Conservation (phyloP, 1,140 invertebrate genomes). For the Bradynema listronoti region DNA sequence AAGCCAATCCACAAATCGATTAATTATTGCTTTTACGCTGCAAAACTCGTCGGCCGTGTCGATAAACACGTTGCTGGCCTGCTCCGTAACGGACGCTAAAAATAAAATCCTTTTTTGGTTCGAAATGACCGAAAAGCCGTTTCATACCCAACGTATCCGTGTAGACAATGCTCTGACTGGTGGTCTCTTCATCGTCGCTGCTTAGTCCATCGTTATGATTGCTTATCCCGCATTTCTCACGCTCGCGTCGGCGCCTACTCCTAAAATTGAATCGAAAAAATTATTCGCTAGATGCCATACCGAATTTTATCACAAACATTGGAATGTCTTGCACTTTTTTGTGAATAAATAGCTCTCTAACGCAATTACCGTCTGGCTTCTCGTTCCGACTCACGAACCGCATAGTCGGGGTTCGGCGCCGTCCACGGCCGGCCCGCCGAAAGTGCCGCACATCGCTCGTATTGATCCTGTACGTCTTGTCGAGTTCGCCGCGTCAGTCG, state of each 20-base stretch:
- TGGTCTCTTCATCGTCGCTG: constrained; percentile 33
- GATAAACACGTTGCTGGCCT: constrained; percentile 69
- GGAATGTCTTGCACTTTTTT: too few species aligned
- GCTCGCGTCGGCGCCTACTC: constrained; percentile 10
- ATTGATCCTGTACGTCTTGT: constrained; percentile 36
- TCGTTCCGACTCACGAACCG: constrained; percentile 23
- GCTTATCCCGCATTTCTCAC: constrained; percentile 1
- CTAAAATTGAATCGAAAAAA: constrained; percentile 18
- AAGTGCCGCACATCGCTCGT: constrained; percentile 23
- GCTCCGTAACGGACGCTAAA: constrained; percentile 61
- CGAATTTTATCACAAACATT: not conserved
- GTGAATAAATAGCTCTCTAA: too few species aligned
- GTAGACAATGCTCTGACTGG: constrained; percentile 26
- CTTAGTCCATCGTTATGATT: constrained; percentile 29
- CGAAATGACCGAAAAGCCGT: too few species aligned
- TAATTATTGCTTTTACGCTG: constrained; percentile 69
- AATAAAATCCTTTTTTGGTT: too few species aligned
- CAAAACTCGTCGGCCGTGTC: constrained; percentile 85
- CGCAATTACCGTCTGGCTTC: constrained; percentile 33
- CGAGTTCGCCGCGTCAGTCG: constrained; percentile 24
- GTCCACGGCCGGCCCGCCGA: constrained; percentile 14
- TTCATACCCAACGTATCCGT: constrained; percentile 24
- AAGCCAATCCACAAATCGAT: constrained; percentile 38
- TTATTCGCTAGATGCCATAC: too few species aligned
- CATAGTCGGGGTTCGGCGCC: constrained; percentile 16